These are phyloP conservation scores for Pagrus major DNA, from an alignment of 2,113 vertebrate species.

Conservation along the genomic window DNA sequence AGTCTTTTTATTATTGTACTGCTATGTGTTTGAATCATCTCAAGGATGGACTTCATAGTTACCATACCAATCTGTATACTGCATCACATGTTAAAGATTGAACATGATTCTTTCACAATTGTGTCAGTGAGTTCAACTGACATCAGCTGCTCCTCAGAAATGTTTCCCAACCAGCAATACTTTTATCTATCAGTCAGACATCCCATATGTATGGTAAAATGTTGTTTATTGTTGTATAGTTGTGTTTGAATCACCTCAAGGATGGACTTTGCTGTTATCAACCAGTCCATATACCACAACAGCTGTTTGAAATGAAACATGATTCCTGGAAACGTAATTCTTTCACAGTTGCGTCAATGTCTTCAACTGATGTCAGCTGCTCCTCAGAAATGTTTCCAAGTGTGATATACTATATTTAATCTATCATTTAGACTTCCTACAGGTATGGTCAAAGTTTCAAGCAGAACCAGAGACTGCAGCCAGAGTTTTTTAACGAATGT, in stretches of 20 bases:
- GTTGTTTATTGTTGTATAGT: too few species aligned
- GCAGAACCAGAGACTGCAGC: constrained; percentile 60
- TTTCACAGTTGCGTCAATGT: not conserved
- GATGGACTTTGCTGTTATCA: constrained; percentile 18
- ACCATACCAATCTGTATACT: not conserved
- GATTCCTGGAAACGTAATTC: not conserved
- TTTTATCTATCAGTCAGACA: not conserved
- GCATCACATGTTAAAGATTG: not conserved
- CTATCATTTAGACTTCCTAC: not conserved
- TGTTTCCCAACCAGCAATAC: not conserved
- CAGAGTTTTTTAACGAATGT: constrained; percentile 15
- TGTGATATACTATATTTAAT: not conserved
- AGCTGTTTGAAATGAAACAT: not conserved
- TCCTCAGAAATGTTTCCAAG: constrained; percentile 9
- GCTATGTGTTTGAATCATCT: constrained; percentile 22
- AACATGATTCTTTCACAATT: not conserved
- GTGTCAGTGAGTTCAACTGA: not conserved
- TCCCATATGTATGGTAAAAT: not conserved
- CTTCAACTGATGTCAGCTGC: constrained; percentile 24
- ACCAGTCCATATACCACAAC: not conserved
- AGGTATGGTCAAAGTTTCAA: constrained; percentile 13
- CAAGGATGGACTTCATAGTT: constrained; percentile 27
- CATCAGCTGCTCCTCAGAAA: constrained; percentile 23
- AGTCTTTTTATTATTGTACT: not conserved
- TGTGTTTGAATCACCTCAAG: constrained; percentile 23